Percentiles rank a stretch among this genome's conserved stretches.
phyloP scores from a whole-genome alignment of 2,888 invertebrate genomes.

The Ormia ochracea region DNA sequence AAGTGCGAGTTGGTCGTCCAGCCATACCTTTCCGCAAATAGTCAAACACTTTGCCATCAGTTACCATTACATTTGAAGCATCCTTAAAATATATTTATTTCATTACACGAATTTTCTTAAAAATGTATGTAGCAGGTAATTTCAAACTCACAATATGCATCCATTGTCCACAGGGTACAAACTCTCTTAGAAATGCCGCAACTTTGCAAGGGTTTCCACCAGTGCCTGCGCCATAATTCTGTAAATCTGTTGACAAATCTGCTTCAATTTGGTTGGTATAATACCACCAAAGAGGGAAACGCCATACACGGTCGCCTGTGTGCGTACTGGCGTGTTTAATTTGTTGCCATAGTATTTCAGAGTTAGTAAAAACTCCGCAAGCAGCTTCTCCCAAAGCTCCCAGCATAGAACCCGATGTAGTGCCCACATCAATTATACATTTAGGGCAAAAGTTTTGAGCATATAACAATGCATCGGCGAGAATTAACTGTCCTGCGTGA shows the following conservation, averaged over 20 bases:
- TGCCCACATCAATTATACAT: constrained; percentile 86
- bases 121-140: neutral
- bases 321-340: constrained; percentile 83
- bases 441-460: constrained; percentile 85
- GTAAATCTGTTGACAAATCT: constrained; percentile 77
- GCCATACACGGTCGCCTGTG: constrained; percentile 88
- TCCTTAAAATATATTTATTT: constrained; percentile 73
- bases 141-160: constrained; percentile 81
- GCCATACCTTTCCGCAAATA: constrained; percentile 83
- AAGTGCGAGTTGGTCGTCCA: constrained; percentile 86
- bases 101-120: neutral
- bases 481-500: constrained; percentile 84
- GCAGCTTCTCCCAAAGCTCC: constrained; percentile 82
- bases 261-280: constrained; percentile 80
- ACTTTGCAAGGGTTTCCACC: constrained; percentile 83
- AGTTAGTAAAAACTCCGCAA: constrained; percentile 85
- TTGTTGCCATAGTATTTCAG: constrained; percentile 82
- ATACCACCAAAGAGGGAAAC: constrained; percentile 88
- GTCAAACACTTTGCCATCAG: constrained; percentile 80
- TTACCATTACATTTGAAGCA: constrained; percentile 85
- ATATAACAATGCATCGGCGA: constrained; percentile 87
- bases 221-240: constrained; percentile 78
- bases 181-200: constrained; percentile 86
- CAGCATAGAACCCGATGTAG: constrained; percentile 83
- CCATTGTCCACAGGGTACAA: constrained; percentile 85